A percentile compares a stretch with the other conserved stretches of the same genome.
Conservation (phyloP, 2,113 vertebrate species). For the Datnioides undecimradiatus region DNA sequence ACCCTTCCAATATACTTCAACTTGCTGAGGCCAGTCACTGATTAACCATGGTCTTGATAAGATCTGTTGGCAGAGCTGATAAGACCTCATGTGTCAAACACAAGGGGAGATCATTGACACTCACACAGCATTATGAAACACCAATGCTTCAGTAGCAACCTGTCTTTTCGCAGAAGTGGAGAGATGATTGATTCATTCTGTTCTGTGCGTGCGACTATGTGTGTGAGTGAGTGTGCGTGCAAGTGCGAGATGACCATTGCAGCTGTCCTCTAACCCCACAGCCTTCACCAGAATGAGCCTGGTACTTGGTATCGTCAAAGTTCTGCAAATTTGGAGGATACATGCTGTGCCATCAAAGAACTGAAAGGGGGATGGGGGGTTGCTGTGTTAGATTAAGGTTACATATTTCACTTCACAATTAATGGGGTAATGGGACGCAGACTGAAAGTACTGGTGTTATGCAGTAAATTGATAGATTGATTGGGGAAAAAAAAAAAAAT, state of each 20-base stretch:
- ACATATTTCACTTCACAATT: neutral
- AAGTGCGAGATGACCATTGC: conserved; percentile 26
- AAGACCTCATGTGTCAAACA: conserved; percentile 79
- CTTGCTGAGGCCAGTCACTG: conserved; percentile 70
- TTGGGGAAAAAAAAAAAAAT: neutral
- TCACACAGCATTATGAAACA: conserved; percentile 78
- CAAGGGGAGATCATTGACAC: conserved; percentile 81
- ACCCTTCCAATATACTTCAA: conserved; percentile 58
- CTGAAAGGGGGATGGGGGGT: neutral
- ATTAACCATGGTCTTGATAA: conserved; percentile 82
- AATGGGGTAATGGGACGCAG: neutral
- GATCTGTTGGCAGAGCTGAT: conserved; percentile 77
- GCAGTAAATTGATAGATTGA: neutral
- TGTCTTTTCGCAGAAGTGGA: conserved; percentile 69
- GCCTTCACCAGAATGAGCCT: conserved; percentile 19
- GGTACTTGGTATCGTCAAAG: neutral
- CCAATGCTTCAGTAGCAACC: conserved; percentile 40
- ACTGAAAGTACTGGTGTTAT: neutral
- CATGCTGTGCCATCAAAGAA: neutral
- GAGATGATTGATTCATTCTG: conserved; percentile 54
- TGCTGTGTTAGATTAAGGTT: neutral
- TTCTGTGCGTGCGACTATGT: neutral
- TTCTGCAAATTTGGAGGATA: conserved; percentile 1
- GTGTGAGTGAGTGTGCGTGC: neutral
- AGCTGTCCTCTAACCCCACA: neutral